Evolutionary conservation across 2,888 invertebrate species (phyloP).

Genomic region (Caenorhabditis zanzibari): DNA sequence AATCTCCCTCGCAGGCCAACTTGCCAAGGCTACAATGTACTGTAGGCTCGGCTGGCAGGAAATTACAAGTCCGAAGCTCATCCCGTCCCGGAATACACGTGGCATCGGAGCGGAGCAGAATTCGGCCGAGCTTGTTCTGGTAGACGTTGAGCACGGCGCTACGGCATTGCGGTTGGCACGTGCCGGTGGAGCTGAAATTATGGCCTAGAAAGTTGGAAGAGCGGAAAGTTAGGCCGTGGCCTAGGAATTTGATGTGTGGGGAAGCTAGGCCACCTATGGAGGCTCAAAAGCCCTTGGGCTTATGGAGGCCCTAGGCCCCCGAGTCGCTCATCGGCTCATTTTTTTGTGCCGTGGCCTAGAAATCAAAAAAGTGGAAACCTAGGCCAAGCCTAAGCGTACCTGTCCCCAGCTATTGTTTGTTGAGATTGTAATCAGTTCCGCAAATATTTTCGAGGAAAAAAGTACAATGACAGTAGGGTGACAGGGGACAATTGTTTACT

Average conservation of each 20-base stretch:
- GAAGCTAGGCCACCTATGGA: too few species aligned
- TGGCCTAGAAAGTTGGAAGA: not conserved
- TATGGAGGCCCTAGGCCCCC: too few species aligned
- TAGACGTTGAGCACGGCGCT: slow-evolving; percentile 82
- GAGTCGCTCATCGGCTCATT: too few species aligned
- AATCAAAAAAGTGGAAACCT: too few species aligned
- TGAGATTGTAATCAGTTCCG: too few species aligned
- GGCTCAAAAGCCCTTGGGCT: too few species aligned
- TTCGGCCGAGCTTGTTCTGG: slow-evolving; percentile 81
- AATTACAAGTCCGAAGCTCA: slow-evolving; percentile 81
- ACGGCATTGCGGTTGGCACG: slow-evolving; percentile 83
- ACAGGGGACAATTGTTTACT: not conserved
- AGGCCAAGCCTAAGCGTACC: too few species aligned
- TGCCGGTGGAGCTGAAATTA: slow-evolving; percentile 81
- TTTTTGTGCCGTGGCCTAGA: too few species aligned
- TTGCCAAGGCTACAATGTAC: slow-evolving; percentile 83
- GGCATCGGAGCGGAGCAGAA: slow-evolving; percentile 73
- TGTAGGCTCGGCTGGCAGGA: slow-evolving; percentile 78
- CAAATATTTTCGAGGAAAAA: not conserved
- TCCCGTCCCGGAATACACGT: slow-evolving; percentile 81
- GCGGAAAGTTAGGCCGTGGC: too few species aligned
- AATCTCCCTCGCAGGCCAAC: slow-evolving; percentile 81
- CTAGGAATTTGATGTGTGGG: too few species aligned
- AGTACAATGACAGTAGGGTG: not conserved
- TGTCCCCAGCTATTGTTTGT: too few species aligned